Evolutionary conservation across 1,140 invertebrate species (phyloP).

Genomic region (Drosophila rufa): DNA sequence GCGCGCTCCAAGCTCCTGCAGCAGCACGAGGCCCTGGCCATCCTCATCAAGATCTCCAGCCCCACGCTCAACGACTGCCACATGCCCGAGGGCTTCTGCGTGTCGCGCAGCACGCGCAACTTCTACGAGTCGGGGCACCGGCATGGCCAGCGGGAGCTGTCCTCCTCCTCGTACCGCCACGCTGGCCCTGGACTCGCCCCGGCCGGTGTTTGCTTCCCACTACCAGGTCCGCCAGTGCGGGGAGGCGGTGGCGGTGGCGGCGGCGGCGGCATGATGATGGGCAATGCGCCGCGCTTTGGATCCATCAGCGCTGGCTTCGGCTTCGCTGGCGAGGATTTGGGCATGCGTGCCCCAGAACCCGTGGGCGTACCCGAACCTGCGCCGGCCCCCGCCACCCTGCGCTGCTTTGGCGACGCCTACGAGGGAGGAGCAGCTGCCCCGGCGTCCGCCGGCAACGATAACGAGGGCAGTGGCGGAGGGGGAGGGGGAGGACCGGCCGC

Average conservation of each 20-base stretch:
- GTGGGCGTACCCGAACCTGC: constrained; percentile 19
- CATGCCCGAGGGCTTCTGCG: constrained; percentile 90
- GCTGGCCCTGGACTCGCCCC: constrained; percentile 10
- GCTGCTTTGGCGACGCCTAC: constrained; percentile 44
- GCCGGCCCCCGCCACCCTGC: constrained; percentile 8
- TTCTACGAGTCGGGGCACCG: constrained; percentile 69
- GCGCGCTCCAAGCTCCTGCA: constrained; percentile 90
- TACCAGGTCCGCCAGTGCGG: constrained; percentile 18
- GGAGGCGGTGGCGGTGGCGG: background rate
- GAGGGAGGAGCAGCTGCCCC: constrained; percentile 19
- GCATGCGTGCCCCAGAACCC: constrained; percentile 18
- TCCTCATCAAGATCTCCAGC: constrained; percentile 93
- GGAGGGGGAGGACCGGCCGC: background rate
- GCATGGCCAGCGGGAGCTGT: constrained; percentile 60
- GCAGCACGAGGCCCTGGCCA: constrained; percentile 91
- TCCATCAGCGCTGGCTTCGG: constrained; percentile 14
- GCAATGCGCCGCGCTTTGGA: constrained; percentile 31
- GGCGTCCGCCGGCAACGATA: constrained; percentile 53
- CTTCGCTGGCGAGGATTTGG: constrained; percentile 40
- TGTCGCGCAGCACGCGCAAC: constrained; percentile 81
- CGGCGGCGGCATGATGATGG: constrained; percentile 28
- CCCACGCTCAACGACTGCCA: constrained; percentile 87
- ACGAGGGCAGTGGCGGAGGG: constrained; percentile 14
- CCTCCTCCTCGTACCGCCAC: constrained; percentile 58
- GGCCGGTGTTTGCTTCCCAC: constrained; percentile 15